A percentile compares a stretch with the other conserved stretches of the same genome.
Evolutionary conservation across 1,140 invertebrate genomes (phyloP).

Genomic region (Diachasmimorpha longicaudata): DNA sequence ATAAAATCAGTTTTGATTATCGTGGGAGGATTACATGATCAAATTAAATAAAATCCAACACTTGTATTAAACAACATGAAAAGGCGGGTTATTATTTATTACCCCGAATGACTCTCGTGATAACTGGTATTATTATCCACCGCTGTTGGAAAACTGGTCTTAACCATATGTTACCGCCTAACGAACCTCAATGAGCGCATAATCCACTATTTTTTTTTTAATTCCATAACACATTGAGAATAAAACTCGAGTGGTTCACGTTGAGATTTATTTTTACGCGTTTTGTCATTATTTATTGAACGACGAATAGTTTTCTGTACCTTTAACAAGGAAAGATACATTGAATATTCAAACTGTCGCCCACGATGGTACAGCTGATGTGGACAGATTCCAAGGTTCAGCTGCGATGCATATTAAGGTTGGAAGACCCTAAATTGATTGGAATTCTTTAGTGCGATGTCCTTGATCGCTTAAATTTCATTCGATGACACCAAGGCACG

Average conservation of each 20-base stretch:
- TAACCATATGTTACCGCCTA: not conserved
- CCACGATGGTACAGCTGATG: conserved; percentile 41
- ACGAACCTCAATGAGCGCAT: not conserved
- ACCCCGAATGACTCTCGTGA: not conserved
- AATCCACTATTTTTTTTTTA: not conserved
- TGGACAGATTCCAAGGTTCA: conserved; percentile 17
- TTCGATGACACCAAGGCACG: not conserved
- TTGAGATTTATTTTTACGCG: conserved; percentile 44
- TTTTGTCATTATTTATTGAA: conserved; percentile 51
- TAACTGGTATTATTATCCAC: not conserved
- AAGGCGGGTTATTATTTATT: not conserved
- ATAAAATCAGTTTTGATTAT: not conserved
- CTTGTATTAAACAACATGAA: not conserved
- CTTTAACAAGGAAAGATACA: conserved; percentile 32
- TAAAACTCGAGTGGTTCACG: not conserved
- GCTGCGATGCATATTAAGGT: conserved; percentile 26
- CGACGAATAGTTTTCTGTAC: conserved; percentile 11
- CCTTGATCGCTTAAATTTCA: not conserved
- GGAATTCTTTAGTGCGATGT: conserved; percentile 13
- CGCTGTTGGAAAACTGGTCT: not conserved
- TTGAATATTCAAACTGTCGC: conserved; percentile 52
- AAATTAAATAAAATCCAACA: not conserved
- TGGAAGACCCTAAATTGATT: conserved; percentile 28
- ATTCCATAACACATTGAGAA: not conserved
- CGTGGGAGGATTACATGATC: not conserved